Conservation (phyloP, 2,797 vertebrate species). For the Etheostoma perlongum region DNA sequence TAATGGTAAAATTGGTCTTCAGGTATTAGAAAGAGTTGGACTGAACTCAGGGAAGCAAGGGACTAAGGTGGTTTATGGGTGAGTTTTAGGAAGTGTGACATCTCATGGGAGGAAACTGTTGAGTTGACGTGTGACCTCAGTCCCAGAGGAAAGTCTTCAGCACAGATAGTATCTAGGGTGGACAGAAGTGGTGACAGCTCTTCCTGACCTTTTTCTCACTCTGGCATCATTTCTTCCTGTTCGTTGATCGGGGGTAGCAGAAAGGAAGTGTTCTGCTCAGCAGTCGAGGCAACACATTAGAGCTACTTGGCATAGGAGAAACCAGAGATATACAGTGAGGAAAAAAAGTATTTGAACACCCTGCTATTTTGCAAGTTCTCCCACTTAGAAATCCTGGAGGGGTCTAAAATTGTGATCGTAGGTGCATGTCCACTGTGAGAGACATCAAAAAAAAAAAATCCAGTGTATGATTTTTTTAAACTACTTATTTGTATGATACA, state of each 20-base stretch:
- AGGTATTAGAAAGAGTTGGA: slow-evolving; percentile 22
- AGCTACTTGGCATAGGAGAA: slow-evolving; percentile 4
- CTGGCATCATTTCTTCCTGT: slow-evolving; percentile 67
- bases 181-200: slow-evolving; percentile 72
- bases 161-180: slow-evolving; percentile 69
- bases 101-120: slow-evolving; percentile 70
- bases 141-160: slow-evolving; percentile 69
- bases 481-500: too few species aligned
- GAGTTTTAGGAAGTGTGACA: slow-evolving; percentile 74
- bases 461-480: too few species aligned
- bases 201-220: slow-evolving; percentile 78
- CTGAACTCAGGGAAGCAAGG: slow-evolving; percentile 22
- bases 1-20: neutral
- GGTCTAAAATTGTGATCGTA: too few species aligned
- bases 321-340: neutral
- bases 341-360: too few species aligned
- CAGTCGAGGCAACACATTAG: slow-evolving; percentile 22
- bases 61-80: slow-evolving; percentile 48
- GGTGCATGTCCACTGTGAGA: too few species aligned
- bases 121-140: slow-evolving; percentile 73
- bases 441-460: too few species aligned
- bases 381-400: too few species aligned
- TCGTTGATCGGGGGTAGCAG: slow-evolving; percentile 57
- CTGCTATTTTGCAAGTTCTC: too few species aligned
- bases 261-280: slow-evolving; percentile 51